phyloP scores from a whole-genome alignment of 2,888 invertebrate genomes.

The Malthinus seriepunctatus region DNA sequence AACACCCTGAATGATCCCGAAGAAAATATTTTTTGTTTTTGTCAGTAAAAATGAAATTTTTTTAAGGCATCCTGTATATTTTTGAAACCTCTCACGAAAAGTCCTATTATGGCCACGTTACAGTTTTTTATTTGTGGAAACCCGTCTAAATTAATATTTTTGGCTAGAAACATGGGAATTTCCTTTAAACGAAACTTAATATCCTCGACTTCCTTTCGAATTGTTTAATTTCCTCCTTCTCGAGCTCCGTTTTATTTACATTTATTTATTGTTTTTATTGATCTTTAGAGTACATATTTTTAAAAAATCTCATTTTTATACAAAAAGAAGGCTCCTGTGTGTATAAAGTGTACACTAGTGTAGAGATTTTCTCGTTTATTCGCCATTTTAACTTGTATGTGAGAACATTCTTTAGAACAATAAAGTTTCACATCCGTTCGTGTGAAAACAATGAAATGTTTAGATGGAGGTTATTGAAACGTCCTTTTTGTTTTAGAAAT shows the following conservation, averaged over 20 bases:
- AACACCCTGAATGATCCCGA: too few species aligned
- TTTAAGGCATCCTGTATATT: too few species aligned
- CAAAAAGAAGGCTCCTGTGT: neutral
- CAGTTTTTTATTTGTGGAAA: too few species aligned
- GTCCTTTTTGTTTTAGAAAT: neutral
- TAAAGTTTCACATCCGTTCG: conserved; percentile 21
- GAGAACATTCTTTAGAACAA: conserved; percentile 27
- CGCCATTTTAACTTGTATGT: conserved; percentile 9
- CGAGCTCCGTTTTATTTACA: neutral
- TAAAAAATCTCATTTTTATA: neutral
- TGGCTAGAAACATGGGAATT: conserved; percentile 11
- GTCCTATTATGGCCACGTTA: too few species aligned
- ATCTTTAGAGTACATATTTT: neutral
- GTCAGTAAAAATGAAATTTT: too few species aligned
- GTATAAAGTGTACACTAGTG: neutral
- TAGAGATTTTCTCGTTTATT: neutral
- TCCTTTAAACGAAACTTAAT: conserved; percentile 23
- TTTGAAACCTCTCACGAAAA: too few species aligned
- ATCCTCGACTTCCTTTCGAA: conserved; percentile 15
- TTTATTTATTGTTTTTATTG: conserved; percentile 2
- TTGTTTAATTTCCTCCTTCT: conserved; percentile 17
- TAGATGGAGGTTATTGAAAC: conserved; percentile 22
- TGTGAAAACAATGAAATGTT: conserved; percentile 19
- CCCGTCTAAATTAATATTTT: too few species aligned
- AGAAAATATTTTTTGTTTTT: too few species aligned